Evolutionary conservation across 2,888 invertebrate genomes (phyloP).

Genomic region (Diarsia mendica): DNA sequence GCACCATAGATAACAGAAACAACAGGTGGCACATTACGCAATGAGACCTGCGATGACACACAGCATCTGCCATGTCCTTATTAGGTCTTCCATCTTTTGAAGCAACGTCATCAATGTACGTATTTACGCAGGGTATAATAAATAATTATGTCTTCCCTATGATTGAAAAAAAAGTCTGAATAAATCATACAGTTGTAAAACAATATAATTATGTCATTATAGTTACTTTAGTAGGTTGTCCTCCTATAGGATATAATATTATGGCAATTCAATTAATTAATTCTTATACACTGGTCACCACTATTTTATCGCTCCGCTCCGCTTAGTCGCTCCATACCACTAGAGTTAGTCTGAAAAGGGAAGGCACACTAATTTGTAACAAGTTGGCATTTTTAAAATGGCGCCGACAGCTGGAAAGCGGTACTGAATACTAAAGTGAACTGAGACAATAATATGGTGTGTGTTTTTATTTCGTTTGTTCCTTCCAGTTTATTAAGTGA

Average conservation of each 20-base stretch:
- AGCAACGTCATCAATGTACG: too few relatives aligned
- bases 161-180: too few relatives aligned
- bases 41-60: too few relatives aligned
- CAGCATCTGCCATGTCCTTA: too few relatives aligned
- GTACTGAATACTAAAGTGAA: slow-evolving; percentile 52
- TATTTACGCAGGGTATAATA: too few relatives aligned
- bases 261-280: background rate
- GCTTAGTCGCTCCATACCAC: background rate
- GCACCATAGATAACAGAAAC: too few relatives aligned
- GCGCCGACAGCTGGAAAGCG: slow-evolving; percentile 50
- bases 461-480: slow-evolving; percentile 35
- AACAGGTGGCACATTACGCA: background rate
- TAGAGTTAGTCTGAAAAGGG: background rate
- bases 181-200: too few relatives aligned
- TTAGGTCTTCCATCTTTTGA: too few relatives aligned
- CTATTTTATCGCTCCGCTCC: slow-evolving; percentile 4
- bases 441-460: slow-evolving; percentile 46
- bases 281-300: background rate
- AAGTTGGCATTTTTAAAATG: slow-evolving; percentile 55
- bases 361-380: slow-evolving; percentile 52
- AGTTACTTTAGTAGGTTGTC: too few relatives aligned
- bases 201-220: too few relatives aligned
- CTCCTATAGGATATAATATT: background rate
- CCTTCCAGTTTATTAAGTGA: slow-evolving; percentile 31
- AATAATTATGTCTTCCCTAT: too few relatives aligned